phyloP scores from a whole-genome alignment of 2,888 invertebrate species.

The Andricus quercusramuli region DNA sequence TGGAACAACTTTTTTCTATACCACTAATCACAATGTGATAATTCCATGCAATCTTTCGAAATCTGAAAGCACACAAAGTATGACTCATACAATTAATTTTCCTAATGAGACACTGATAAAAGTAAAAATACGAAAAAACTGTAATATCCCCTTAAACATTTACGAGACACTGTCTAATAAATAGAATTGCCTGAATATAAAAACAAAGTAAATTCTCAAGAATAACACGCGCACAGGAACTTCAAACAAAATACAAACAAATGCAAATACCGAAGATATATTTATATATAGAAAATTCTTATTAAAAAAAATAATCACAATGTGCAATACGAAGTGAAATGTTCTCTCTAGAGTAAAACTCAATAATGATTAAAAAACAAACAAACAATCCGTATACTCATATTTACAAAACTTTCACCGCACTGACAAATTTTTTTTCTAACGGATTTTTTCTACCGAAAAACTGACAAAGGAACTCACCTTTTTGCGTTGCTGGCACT shows the following conservation, averaged over 20 bases:
- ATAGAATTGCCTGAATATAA: not conserved
- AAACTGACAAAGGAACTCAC: slow-evolving; percentile 41
- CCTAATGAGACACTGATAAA: not conserved
- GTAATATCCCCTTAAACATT: not conserved
- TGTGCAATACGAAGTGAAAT: not conserved
- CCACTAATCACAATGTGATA: too few relatives aligned
- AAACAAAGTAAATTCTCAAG: not conserved
- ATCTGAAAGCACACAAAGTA: too few relatives aligned
- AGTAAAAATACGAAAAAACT: not conserved
- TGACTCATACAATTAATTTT: slow-evolving; percentile 1
- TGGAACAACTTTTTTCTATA: too few relatives aligned
- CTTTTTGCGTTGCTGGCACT: slow-evolving; percentile 37
- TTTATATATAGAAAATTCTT: not conserved
- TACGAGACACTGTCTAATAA: not conserved
- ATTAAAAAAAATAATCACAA: not conserved
- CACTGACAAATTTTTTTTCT: slow-evolving; percentile 15
- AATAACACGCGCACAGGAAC: not conserved
- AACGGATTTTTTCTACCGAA: slow-evolving; percentile 16
- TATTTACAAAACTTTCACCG: slow-evolving; percentile 15
- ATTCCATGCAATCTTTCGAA: too few relatives aligned
- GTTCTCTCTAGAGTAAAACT: not conserved
- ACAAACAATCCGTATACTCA: not conserved
- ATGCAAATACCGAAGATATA: not conserved
- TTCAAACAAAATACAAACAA: not conserved
- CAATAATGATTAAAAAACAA: not conserved